phyloP scores from a whole-genome alignment of 2,113 vertebrate species.

The Esox niger region DNA sequence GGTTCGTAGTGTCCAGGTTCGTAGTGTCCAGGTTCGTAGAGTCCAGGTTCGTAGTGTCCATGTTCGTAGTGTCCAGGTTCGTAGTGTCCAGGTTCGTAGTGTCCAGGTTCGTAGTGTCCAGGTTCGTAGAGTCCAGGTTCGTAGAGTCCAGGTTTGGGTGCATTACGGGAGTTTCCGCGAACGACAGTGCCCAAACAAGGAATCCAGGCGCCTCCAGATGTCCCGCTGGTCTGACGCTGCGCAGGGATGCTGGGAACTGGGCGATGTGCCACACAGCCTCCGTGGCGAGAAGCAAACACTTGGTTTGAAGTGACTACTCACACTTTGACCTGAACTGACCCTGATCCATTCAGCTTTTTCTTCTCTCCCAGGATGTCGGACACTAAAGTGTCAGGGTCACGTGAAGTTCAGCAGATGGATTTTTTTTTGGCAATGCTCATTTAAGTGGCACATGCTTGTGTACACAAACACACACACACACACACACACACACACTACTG shows the following conservation, averaged over 20 bases:
- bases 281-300: constrained; percentile 2
- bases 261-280: constrained; percentile 15
- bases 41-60: too few relatives aligned
- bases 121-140: constrained; percentile 50
- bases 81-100: too few relatives aligned
- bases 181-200: constrained; percentile 1
- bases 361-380: not conserved
- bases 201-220: constrained; percentile 1
- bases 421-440: too few relatives aligned
- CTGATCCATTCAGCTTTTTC: constrained; percentile 10
- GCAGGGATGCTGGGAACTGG: constrained; percentile 12
- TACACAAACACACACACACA: too few relatives aligned
- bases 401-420: not conserved
- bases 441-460: too few relatives aligned
- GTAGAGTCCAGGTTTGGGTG: constrained; percentile 29
- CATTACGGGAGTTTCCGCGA: constrained; percentile 52
- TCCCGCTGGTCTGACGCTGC: not conserved
- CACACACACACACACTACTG: constrained; percentile 10
- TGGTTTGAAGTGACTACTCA: too few relatives aligned
- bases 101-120: constrained; percentile 48
- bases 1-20: constrained; percentile 40
- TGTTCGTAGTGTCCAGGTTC: too few relatives aligned
- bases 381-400: not conserved
- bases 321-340: constrained; percentile 20
- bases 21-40: too few relatives aligned